Conservation (phyloP, 1,140 invertebrate species). For the Colletes gigas region DNA sequence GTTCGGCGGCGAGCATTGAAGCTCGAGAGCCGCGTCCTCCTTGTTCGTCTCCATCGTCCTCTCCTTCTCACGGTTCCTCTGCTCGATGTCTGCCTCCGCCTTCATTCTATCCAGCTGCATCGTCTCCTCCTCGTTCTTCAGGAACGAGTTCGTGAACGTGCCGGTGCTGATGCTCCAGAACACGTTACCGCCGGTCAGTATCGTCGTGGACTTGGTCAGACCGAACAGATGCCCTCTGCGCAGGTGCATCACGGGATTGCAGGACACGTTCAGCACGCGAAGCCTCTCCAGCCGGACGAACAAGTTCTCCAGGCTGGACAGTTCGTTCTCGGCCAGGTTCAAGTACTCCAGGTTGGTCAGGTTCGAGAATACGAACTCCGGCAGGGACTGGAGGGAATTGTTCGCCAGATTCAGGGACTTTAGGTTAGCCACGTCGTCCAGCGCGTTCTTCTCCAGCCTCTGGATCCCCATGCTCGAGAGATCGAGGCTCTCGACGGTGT, state of each 20-base stretch:
- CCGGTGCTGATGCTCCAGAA: slow-evolving; percentile 64
- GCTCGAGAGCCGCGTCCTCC: background rate
- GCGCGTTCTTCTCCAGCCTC: slow-evolving; percentile 51
- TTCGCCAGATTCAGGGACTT: slow-evolving; percentile 59
- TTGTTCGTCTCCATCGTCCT: background rate
- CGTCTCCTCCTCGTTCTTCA: slow-evolving; percentile 54
- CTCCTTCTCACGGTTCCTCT: background rate
- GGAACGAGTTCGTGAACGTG: slow-evolving; percentile 59
- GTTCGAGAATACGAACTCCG: slow-evolving; percentile 66
- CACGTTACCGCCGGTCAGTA: slow-evolving; percentile 53
- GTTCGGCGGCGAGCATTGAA: background rate
- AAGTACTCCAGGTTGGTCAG: slow-evolving; percentile 57
- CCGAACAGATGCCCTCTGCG: slow-evolving; percentile 59
- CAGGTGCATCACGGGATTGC: slow-evolving; percentile 60
- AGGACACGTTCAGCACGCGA: slow-evolving; percentile 59
- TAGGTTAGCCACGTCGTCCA: slow-evolving; percentile 55
- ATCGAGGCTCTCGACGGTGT: slow-evolving; percentile 32
- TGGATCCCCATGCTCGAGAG: slow-evolving; percentile 51
- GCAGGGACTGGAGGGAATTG: slow-evolving; percentile 59
- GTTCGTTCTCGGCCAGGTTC: slow-evolving; percentile 59
- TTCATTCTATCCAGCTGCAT: slow-evolving; percentile 44
- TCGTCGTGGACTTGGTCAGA: slow-evolving; percentile 45
- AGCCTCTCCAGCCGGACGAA: slow-evolving; percentile 64
- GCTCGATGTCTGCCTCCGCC: background rate
- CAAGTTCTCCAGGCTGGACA: slow-evolving; percentile 52